Evolutionary conservation across 2,113 vertebrate genomes (phyloP).

Genomic region (Romanogobio albipinnatus): DNA sequence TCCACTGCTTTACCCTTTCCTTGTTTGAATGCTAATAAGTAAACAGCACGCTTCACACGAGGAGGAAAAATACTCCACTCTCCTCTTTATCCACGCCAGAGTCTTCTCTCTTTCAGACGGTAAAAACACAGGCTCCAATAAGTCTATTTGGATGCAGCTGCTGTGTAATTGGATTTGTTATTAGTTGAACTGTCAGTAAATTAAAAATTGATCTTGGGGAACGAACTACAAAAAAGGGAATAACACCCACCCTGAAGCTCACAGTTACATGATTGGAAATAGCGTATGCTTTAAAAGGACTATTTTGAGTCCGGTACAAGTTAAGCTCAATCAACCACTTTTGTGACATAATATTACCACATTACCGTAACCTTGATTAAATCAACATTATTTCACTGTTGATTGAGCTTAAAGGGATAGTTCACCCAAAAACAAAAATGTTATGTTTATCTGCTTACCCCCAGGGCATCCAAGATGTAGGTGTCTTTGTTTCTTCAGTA

Average conservation of each 20-base stretch:
- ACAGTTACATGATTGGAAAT: conserved; percentile 33
- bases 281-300: conserved; percentile 22
- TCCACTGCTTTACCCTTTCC: not conserved
- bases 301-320: not conserved
- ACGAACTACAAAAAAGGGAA: conserved; percentile 55
- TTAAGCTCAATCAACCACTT: not conserved
- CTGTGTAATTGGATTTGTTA: conserved; percentile 80
- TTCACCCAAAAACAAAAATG: too few relatives aligned
- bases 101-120: conserved; percentile 43
- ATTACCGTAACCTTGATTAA: not conserved
- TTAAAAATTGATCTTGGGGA: conserved; percentile 81
- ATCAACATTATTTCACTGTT: not conserved
- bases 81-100: not conserved
- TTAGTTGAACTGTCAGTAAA: conserved; percentile 78
- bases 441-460: too few relatives aligned
- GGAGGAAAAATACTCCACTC: conserved; percentile 8
- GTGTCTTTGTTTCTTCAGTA: too few relatives aligned
- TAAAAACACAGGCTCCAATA: conserved; percentile 53
- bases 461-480: too few relatives aligned
- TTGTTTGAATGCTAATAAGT: conserved; percentile 50
- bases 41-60: conserved; percentile 17
- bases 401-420: not conserved
- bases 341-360: not conserved
- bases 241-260: conserved; percentile 17
- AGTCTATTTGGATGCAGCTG: conserved; percentile 76